Evolutionary conservation across 2,797 vertebrate species (phyloP).

Genomic region (Pelochelys cantorii): DNA sequence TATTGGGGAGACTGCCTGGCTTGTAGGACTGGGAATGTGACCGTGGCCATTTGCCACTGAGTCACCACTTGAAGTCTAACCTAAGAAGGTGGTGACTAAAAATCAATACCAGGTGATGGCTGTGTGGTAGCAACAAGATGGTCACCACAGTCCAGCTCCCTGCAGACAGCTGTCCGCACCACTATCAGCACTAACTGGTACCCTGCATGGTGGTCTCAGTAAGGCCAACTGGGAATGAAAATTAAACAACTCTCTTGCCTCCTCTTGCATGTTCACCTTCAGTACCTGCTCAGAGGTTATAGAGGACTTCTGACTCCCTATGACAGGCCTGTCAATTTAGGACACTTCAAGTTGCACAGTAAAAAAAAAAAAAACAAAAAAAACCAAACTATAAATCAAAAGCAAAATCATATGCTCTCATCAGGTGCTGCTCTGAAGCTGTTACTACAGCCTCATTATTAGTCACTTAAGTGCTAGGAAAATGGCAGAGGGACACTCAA

Average conservation of each 20-base stretch:
- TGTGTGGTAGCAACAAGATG: rapidly evolving
- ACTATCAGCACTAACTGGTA: background rate
- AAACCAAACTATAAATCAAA: background rate
- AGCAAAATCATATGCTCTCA: rapidly evolving
- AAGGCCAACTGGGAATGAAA: background rate
- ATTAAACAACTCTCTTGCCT: background rate
- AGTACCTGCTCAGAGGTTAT: background rate
- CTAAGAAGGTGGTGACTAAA: background rate
- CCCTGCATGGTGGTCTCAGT: background rate
- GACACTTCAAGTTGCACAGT: background rate
- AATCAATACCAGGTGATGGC: rapidly evolving
- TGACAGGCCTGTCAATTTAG: background rate
- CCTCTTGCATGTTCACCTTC: background rate
- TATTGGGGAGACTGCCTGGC: background rate
- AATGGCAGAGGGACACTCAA: background rate
- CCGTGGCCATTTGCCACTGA: rapidly evolving
- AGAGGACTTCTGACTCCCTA: background rate
- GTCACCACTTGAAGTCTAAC: background rate
- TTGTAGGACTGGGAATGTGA: rapidly evolving
- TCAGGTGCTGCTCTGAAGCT: background rate
- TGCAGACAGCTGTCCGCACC: background rate
- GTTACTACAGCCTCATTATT: background rate
- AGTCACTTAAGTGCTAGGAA: background rate
- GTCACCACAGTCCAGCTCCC: rapidly evolving
- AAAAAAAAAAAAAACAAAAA: background rate